Evolutionary conservation across 2,113 vertebrate species (phyloP).

Genomic region (Panthera uncia): DNA sequence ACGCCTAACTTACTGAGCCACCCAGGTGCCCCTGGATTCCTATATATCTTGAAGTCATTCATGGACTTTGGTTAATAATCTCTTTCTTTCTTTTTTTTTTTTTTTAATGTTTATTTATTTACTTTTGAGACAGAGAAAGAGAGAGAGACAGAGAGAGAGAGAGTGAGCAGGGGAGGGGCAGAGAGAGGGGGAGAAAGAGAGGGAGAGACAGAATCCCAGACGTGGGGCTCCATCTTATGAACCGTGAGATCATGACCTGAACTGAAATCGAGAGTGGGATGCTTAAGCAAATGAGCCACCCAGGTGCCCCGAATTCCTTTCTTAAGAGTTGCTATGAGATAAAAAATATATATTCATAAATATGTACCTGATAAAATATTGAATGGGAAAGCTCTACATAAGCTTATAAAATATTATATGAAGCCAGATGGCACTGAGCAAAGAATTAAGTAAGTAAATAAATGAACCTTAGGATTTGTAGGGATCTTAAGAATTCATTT

Average conservation of each 20-base stretch:
- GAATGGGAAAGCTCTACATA: not conserved
- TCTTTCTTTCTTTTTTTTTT: not conserved
- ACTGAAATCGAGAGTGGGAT: too few relatives aligned
- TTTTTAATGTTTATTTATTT: too few relatives aligned
- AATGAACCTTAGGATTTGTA: not conserved
- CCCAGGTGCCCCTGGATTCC: not conserved
- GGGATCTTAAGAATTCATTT: not conserved
- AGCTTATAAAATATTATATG: not conserved
- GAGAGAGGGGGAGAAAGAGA: too few relatives aligned
- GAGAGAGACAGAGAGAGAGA: too few relatives aligned
- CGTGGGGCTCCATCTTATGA: too few relatives aligned
- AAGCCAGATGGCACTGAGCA: not conserved
- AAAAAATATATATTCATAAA: not conserved
- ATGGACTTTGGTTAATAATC: not conserved
- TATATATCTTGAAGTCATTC: not conserved
- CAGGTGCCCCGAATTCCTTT: not conserved
- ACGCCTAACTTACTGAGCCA: not conserved
- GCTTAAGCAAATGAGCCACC: too few relatives aligned
- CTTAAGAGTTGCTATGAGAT: not conserved
- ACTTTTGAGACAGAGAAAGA: too few relatives aligned
- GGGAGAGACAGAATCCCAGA: too few relatives aligned
- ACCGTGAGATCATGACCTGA: too few relatives aligned
- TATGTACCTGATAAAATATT: not conserved
- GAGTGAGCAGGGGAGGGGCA: too few relatives aligned
- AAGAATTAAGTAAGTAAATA: not conserved